Conservation (phyloP, 2,888 invertebrate genomes). For the Drosophila kanekoi region DNA sequence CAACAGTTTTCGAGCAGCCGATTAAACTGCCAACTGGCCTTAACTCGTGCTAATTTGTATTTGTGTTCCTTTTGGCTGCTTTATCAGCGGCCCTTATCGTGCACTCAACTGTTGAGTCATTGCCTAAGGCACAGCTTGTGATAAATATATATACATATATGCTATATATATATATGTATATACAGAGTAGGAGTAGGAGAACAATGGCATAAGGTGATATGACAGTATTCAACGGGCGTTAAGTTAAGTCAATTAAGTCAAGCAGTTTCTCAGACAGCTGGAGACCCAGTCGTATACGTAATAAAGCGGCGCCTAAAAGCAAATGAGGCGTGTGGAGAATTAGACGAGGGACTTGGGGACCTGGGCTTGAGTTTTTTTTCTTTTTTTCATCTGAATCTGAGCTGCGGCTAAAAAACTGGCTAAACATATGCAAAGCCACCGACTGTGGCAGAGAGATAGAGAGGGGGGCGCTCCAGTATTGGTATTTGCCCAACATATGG, state of each 20-base stretch:
- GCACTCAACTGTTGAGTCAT: conserved; percentile 73
- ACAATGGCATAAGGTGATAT: conserved; percentile 16
- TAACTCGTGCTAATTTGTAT: conserved; percentile 12
- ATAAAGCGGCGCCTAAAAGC: conserved; percentile 50
- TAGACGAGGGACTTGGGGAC: conserved; percentile 6
- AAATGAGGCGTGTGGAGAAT: conserved; percentile 33
- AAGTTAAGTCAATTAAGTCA: conserved; percentile 50
- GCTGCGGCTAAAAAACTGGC: no score
- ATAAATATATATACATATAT: conserved; percentile 3
- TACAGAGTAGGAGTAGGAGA: not conserved
- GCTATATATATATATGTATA: not conserved
- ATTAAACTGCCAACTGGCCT: conserved; percentile 28
- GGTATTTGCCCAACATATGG: conserved; percentile 70
- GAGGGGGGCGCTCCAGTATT: conserved; percentile 18
- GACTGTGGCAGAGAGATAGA: not conserved
- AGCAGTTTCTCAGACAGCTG: conserved; percentile 37
- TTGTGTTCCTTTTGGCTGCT: conserved; percentile 20
- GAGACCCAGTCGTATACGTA: conserved; percentile 58
- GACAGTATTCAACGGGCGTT: conserved; percentile 21
- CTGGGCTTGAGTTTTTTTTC: conserved; percentile 12
- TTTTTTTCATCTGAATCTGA: not conserved
- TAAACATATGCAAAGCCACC: no score
- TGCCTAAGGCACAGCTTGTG: conserved; percentile 6
- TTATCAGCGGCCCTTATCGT: conserved; percentile 59
- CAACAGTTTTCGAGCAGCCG: conserved; percentile 24